Conservation (phyloP, 2,113 vertebrate genomes). For the Phrynosoma blainvillii region DNA sequence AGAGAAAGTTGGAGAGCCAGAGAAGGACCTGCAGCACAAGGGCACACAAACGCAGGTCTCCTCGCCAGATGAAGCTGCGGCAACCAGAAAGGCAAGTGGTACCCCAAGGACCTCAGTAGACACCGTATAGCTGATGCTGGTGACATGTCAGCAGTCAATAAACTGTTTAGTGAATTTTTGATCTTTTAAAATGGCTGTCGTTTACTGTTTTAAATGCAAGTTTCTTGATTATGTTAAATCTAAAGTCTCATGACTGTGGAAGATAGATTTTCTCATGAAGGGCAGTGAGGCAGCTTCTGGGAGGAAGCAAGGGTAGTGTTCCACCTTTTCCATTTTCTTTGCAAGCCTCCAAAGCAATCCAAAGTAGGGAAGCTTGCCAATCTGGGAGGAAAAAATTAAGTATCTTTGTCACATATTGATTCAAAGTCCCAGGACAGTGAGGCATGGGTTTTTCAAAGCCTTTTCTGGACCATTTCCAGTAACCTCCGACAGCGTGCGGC, state of each 20-base stretch:
- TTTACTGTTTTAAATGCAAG: too few relatives aligned
- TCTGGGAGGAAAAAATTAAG: too few relatives aligned
- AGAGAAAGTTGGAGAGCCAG: accelerated
- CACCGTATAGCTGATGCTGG: too few relatives aligned
- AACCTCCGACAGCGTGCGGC: neutral
- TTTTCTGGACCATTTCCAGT: neutral
- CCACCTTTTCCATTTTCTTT: accelerated
- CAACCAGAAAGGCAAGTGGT: neutral
- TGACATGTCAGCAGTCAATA: too few relatives aligned
- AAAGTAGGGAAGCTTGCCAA: too few relatives aligned
- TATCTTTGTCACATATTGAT: too few relatives aligned
- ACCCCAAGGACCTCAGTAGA: too few relatives aligned
- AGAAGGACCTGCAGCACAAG: neutral
- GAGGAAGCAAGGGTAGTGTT: neutral
- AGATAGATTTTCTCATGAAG: conserved; percentile 51
- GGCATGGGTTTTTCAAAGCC: neutral
- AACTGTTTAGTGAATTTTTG: too few relatives aligned
- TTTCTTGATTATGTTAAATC: accelerated
- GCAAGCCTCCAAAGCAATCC: too few relatives aligned
- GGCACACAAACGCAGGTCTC: neutral
- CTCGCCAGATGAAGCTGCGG: accelerated
- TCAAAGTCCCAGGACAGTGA: neutral
- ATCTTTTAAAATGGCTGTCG: too few relatives aligned
- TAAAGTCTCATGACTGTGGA: accelerated
- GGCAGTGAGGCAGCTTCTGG: accelerated